Evolutionary conservation across 2,113 vertebrate genomes (phyloP).

Genomic region (Dascyllus trimaculatus): DNA sequence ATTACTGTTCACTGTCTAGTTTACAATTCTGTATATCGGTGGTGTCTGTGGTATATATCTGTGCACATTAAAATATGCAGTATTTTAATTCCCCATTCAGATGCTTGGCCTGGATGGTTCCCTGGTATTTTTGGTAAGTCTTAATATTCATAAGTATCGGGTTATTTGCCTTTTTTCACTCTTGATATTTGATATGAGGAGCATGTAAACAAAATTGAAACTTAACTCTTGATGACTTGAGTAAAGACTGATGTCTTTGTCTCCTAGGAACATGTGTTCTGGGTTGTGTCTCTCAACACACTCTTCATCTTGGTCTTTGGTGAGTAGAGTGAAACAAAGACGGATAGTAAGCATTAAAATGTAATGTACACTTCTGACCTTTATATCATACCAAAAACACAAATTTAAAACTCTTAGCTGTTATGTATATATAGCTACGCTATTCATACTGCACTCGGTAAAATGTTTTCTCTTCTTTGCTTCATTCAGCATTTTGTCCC

Average conservation of each 20-base stretch:
- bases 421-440: too few species aligned
- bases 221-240: neutral
- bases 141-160: neutral
- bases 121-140: slow-evolving; percentile 94
- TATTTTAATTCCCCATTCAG: slow-evolving; percentile 73
- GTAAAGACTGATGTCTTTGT: slow-evolving; percentile 30
- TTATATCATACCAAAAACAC: neutral
- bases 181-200: neutral
- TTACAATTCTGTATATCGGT: too few species aligned
- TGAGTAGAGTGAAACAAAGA: slow-evolving; percentile 77
- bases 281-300: slow-evolving; percentile 98
- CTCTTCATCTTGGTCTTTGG: slow-evolving; percentile 99
- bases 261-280: slow-evolving; percentile 97
- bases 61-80: neutral
- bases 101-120: slow-evolving; percentile 99
- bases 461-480: neutral
- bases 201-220: neutral
- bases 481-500: slow-evolving; percentile 93
- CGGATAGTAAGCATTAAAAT: neutral
- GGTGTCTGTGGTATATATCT: neutral
- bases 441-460: neutral
- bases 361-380: neutral
- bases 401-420: neutral
- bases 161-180: neutral
- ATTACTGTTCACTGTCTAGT: slow-evolving; percentile 2